Conservation (phyloP, 1,140 invertebrate genomes). For the Euura saliciscinereae region DNA sequence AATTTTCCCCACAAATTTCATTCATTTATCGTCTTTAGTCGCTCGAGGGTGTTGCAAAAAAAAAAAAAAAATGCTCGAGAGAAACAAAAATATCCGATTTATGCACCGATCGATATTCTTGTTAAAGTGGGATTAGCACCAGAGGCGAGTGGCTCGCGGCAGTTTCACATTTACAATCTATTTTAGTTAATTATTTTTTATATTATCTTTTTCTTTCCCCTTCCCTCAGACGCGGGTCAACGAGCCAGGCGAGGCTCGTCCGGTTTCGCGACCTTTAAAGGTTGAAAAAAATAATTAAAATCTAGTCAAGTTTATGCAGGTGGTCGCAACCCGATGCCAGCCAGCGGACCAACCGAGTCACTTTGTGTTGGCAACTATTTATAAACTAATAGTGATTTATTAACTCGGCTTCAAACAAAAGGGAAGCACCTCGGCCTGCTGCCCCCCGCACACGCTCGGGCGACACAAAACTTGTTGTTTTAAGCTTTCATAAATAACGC, state of each 20-base stretch:
- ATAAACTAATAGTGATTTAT: slow-evolving; percentile 6
- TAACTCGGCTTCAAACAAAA: background rate
- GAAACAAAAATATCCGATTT: background rate
- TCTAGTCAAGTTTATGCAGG: too few relatives aligned
- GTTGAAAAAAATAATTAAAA: background rate
- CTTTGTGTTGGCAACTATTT: background rate
- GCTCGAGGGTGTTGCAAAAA: background rate
- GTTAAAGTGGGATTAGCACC: background rate
- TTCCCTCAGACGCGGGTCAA: too few relatives aligned
- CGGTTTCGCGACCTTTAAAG: background rate
- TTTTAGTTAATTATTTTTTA: too few relatives aligned
- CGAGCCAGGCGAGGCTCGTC: background rate
- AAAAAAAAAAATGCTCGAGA: too few relatives aligned
- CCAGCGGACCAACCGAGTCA: background rate
- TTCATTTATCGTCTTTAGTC: slow-evolving; percentile 20
- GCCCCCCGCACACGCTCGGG: background rate
- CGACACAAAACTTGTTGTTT: background rate
- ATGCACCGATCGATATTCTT: background rate
- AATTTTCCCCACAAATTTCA: background rate
- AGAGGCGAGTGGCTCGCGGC: background rate
- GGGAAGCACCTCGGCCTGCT: background rate
- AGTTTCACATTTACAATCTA: background rate
- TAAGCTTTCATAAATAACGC: slow-evolving; percentile 1
- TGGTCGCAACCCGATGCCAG: background rate
- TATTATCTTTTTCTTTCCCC: too few relatives aligned